Evolutionary conservation across 2,797 vertebrate species (phyloP).

Genomic region (Trichosurus vulpecula): DNA sequence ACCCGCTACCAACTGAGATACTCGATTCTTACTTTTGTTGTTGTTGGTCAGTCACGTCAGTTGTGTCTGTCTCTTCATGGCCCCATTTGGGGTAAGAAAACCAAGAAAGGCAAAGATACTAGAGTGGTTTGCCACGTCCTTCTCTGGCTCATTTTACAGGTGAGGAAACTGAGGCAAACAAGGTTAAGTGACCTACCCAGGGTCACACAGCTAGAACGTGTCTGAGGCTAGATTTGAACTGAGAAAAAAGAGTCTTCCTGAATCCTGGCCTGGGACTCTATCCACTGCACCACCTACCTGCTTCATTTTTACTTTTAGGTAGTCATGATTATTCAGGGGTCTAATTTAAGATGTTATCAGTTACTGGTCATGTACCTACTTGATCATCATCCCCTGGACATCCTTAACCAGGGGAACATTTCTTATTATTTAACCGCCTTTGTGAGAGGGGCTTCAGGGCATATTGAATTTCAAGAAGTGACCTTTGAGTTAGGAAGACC

Average conservation of each 20-base stretch:
- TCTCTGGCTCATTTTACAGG: not conserved
- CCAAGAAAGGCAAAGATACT: not conserved
- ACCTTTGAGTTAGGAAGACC: not conserved
- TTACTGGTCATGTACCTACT: not conserved
- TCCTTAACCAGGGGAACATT: not conserved
- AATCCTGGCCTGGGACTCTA: not conserved
- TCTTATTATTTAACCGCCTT: not conserved
- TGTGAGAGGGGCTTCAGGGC: not conserved
- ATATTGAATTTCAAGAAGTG: not conserved
- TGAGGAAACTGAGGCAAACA: not conserved
- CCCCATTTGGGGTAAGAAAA: not conserved
- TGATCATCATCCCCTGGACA: not conserved
- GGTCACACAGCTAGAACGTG: not conserved
- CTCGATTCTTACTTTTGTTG: not conserved
- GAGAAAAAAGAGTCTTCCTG: not conserved
- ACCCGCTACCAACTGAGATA: not conserved
- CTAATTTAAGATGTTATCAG: not conserved
- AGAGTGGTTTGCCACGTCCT: not conserved
- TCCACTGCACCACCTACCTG: not conserved
- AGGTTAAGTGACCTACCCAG: not conserved
- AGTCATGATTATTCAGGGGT: not conserved
- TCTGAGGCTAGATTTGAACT: fast-evolving
- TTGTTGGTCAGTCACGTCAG: not conserved
- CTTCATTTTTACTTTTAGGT: not conserved
- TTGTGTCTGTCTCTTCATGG: not conserved